Evolutionary conservation across 2,113 vertebrate species (phyloP).

Genomic region (Bostrychus sinensis): DNA sequence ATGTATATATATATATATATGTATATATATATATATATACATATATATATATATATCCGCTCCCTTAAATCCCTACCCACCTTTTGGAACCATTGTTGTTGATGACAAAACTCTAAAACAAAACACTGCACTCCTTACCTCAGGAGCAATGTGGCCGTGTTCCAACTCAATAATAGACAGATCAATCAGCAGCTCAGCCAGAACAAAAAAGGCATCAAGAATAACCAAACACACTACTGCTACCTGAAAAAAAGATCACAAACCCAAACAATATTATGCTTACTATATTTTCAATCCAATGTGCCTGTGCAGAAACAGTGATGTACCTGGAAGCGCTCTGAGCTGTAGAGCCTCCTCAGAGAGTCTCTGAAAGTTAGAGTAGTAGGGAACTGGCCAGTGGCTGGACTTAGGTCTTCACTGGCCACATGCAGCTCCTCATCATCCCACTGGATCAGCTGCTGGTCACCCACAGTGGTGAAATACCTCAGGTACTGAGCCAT

Average conservation of each 20-base stretch:
- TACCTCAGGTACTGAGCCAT: conserved; percentile 89
- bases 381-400: conserved; percentile 24
- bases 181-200: conserved; percentile 90
- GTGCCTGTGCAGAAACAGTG: neutral
- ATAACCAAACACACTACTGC: conserved; percentile 89
- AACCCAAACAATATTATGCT: neutral
- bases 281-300: too few relatives aligned
- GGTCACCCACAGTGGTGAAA: conserved; percentile 90
- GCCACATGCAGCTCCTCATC: conserved; percentile 75
- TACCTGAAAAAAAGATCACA: conserved; percentile 75
- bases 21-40: too few relatives aligned
- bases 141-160: conserved; percentile 75
- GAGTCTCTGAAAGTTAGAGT: conserved; percentile 76
- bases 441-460: conserved; percentile 74
- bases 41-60: too few relatives aligned
- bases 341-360: conserved; percentile 84
- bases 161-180: conserved; percentile 84
- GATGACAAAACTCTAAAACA: neutral
- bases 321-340: conserved; percentile 88
- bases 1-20: too few relatives aligned
- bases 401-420: conserved; percentile 57
- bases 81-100: too few relatives aligned
- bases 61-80: too few relatives aligned
- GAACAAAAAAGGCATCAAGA: conserved; percentile 91
- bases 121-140: conserved; percentile 77